Percentiles rank a stretch among this genome's conserved stretches.
These are phyloP conservation scores for Papio anubis DNA, from an alignment of 2,113 vertebrate species.

Conservation along the genomic window DNA sequence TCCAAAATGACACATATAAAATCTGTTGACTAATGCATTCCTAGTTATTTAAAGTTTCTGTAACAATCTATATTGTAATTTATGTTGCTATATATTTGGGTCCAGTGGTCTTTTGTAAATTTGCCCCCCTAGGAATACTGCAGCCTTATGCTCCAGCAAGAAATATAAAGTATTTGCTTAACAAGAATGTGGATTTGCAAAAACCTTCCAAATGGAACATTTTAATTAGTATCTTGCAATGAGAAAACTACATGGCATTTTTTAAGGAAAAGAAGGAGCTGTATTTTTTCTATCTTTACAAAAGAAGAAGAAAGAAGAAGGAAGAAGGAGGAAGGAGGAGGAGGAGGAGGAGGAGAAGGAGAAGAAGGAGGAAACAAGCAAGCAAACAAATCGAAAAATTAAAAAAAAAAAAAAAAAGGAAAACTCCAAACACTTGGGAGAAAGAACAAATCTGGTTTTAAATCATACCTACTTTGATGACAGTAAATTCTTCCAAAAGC, in stretches of 20 bases:
- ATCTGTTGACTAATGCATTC: slow-evolving; percentile 25
- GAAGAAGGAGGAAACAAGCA: background rate
- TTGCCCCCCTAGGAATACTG: slow-evolving; percentile 49
- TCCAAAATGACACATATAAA: slow-evolving; percentile 27
- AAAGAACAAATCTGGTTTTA: background rate
- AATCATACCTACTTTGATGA: background rate
- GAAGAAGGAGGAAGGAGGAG: background rate
- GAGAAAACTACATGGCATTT: slow-evolving; percentile 9
- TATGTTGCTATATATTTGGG: slow-evolving; percentile 33
- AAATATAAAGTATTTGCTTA: slow-evolving; percentile 60
- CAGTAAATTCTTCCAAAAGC: background rate
- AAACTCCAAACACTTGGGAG: background rate
- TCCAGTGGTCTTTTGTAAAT: slow-evolving; percentile 38
- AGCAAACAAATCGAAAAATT: too few relatives aligned
- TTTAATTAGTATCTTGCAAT: slow-evolving; percentile 75
- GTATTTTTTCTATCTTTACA: background rate
- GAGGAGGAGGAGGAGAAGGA: too few relatives aligned
- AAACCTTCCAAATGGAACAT: slow-evolving; percentile 71
- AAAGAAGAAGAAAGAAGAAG: background rate
- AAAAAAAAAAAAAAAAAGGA: background rate
- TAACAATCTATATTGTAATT: background rate
- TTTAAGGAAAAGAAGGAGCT: slow-evolving; percentile 22
- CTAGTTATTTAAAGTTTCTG: slow-evolving; percentile 36
- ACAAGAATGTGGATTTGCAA: slow-evolving; percentile 66
- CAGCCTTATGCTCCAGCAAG: background rate